A percentile compares a stretch with the other conserved stretches of the same genome.
phyloP scores from a whole-genome alignment of 2,888 invertebrate species.

The Ganaspis brasiliensis region DNA sequence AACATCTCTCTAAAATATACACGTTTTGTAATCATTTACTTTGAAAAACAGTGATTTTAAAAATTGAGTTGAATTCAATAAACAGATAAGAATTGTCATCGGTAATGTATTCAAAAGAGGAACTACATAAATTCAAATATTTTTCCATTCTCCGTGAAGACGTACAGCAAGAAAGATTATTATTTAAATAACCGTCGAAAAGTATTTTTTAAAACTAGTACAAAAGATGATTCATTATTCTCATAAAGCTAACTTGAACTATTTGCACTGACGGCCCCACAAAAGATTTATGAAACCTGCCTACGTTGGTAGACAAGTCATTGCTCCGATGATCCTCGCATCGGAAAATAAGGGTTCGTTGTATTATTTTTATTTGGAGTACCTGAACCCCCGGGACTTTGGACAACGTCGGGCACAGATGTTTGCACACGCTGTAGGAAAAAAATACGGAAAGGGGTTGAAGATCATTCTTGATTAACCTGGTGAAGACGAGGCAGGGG shows the following conservation, averaged over 20 bases:
- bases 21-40: too few species aligned
- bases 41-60: too few species aligned
- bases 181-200: not conserved
- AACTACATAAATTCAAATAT: too few species aligned
- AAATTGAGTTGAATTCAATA: too few species aligned
- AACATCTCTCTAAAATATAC: too few species aligned
- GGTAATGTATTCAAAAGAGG: too few species aligned
- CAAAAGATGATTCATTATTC: constrained; percentile 11
- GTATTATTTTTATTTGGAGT: constrained; percentile 11
- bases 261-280: constrained; percentile 30
- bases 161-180: too few species aligned
- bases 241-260: constrained; percentile 27
- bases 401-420: constrained; percentile 56
- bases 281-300: constrained; percentile 16
- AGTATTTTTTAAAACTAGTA: not conserved
- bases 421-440: constrained; percentile 59
- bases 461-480: constrained; percentile 26
- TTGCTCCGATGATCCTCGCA: constrained; percentile 23
- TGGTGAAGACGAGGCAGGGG: constrained; percentile 54
- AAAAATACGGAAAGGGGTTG: constrained; percentile 50
- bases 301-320: constrained; percentile 16
- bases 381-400: constrained; percentile 27
- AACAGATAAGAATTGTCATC: too few species aligned
- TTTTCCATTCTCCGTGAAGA: too few species aligned
- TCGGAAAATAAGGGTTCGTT: constrained; percentile 25